Conservation (phyloP, 2,113 vertebrate genomes). For the Cettia cetti region DNA sequence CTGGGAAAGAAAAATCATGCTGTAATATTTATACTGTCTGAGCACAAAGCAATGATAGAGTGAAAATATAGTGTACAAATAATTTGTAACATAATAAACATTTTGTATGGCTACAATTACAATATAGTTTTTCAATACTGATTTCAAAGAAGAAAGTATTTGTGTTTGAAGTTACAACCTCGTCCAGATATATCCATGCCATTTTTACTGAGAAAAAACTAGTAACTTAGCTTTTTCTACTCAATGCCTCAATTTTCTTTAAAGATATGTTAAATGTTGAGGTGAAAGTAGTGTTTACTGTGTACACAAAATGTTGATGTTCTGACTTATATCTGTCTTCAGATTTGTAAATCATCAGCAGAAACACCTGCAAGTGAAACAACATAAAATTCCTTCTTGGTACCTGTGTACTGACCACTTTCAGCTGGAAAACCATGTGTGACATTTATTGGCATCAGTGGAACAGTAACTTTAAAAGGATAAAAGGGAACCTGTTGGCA, state of each 20-base stretch:
- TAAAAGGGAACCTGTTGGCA: neutral
- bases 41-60: conserved; percentile 61
- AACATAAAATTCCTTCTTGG: neutral
- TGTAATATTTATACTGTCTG: conserved; percentile 55
- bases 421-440: neutral
- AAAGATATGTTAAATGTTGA: neutral
- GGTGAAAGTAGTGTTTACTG: neutral
- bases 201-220: neutral
- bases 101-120: conserved; percentile 58
- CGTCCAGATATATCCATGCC: neutral
- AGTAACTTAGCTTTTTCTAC: neutral
- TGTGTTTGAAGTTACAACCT: neutral
- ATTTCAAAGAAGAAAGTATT: neutral
- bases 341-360: neutral
- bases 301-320: neutral
- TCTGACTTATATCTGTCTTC: neutral
- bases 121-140: conserved; percentile 46
- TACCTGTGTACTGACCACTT: neutral
- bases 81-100: conserved; percentile 70
- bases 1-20: conserved; percentile 33
- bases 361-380: neutral
- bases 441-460: neutral
- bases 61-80: conserved; percentile 63
- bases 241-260: neutral
- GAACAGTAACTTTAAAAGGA: neutral